These are phyloP conservation scores for Fringilla coelebs DNA, from an alignment of 2,797 vertebrate genomes.

Conservation along the genomic window DNA sequence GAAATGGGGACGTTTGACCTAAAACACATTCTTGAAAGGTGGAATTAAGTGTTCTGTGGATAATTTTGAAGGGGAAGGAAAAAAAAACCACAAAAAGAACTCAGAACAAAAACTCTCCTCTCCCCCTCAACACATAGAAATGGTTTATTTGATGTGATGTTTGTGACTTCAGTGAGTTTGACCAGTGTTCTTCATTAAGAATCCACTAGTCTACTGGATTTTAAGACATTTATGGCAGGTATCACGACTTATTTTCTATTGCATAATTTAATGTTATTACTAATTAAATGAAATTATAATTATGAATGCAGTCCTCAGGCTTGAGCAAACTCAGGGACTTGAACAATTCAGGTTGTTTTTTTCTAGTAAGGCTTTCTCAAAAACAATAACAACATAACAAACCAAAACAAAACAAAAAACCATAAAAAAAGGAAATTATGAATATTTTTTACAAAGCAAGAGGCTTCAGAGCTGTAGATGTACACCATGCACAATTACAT, in stretches of 20 bases:
- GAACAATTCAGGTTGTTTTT: background rate
- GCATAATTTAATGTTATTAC: background rate
- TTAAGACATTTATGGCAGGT: background rate
- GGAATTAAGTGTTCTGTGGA: background rate
- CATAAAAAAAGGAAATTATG: background rate
- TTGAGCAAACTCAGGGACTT: background rate
- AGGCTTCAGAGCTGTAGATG: background rate
- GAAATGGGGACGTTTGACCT: background rate
- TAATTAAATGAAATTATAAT: background rate
- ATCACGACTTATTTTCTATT: background rate
- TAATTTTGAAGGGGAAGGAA: background rate
- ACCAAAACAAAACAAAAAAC: fast-evolving
- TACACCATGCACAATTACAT: background rate
- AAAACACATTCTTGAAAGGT: background rate
- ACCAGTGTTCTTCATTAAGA: background rate
- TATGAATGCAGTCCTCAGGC: background rate
- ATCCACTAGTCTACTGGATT: background rate
- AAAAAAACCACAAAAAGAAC: background rate
- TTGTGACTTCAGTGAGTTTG: background rate
- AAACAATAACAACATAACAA: fast-evolving
- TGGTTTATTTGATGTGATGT: background rate
- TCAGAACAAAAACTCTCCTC: background rate
- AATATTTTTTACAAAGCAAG: background rate
- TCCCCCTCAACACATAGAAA: too few relatives aligned
- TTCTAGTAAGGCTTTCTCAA: background rate